A percentile compares a stretch with the other conserved stretches of the same genome.
These are phyloP conservation scores for Valencia hispanica DNA, from an alignment of 2,797 vertebrate genomes.

Conservation along the genomic window DNA sequence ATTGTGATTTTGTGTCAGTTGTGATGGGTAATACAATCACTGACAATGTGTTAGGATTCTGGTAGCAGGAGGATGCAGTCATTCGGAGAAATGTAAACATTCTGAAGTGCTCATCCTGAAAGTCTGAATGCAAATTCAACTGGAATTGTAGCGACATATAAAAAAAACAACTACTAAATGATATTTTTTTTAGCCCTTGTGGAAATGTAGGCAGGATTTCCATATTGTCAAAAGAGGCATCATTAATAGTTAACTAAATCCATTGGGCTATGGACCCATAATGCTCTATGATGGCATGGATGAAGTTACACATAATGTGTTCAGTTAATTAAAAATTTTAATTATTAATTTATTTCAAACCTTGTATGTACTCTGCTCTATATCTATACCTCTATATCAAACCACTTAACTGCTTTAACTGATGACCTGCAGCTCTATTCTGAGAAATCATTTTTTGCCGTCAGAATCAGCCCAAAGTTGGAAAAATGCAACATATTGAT, in stretches of 20 bases:
- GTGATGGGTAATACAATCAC: slow-evolving; percentile 14
- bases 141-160: slow-evolving; percentile 7
- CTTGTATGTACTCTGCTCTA: slow-evolving; percentile 4
- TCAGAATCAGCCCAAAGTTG: not conserved
- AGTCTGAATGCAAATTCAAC: slow-evolving; percentile 6
- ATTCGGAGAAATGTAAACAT: slow-evolving; percentile 8
- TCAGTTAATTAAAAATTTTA: no score
- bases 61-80: slow-evolving; percentile 3
- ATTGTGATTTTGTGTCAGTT: not conserved
- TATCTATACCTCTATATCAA: not conserved
- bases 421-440: not conserved
- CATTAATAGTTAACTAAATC: not conserved
- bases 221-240: slow-evolving; percentile 2
- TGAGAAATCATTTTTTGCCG: not conserved
- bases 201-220: slow-evolving; percentile 19
- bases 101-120: not conserved
- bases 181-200: slow-evolving; percentile 54
- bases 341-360: no score
- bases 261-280: not conserved
- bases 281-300: not conserved
- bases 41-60: slow-evolving; percentile 17
- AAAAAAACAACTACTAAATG: not conserved
- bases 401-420: not conserved
- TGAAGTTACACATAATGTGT: not conserved
- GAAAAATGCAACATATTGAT: not conserved